These are phyloP conservation scores for Peromyscus melanophrys DNA, from an alignment of 2,797 vertebrate species.

Conservation along the genomic window DNA sequence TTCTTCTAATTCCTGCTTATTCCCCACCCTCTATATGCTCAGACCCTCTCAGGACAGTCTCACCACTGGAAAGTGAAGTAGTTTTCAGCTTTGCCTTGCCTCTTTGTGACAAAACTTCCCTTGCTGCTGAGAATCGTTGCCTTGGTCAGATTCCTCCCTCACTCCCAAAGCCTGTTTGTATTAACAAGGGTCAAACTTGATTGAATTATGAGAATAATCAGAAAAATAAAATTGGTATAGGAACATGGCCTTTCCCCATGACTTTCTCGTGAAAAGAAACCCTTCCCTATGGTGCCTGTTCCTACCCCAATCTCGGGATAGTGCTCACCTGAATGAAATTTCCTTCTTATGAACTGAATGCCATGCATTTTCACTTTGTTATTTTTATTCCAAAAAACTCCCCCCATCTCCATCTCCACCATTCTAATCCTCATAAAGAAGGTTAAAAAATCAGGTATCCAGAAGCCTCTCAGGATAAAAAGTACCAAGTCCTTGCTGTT, in stretches of 20 bases:
- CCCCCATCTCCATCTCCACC: background rate
- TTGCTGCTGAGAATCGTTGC: background rate
- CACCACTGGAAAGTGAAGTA: background rate
- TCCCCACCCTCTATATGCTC: background rate
- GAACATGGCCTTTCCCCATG: background rate
- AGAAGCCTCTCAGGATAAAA: background rate
- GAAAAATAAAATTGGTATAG: background rate
- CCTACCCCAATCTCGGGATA: background rate
- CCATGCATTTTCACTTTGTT: background rate
- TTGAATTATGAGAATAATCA: constrained; percentile 36
- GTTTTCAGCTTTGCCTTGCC: background rate
- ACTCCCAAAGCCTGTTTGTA: background rate
- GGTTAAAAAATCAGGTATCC: background rate
- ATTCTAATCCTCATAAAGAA: background rate
- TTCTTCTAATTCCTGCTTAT: background rate
- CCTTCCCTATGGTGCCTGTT: background rate
- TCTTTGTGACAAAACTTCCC: background rate
- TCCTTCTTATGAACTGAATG: background rate
- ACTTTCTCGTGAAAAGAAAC: background rate
- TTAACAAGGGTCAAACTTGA: background rate
- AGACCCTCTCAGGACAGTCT: background rate
- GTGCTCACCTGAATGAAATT: background rate
- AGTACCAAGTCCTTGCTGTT: background rate
- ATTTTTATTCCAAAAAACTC: background rate
- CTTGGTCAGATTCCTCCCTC: background rate